Base-by-base conservation (phyloP, 1,140 invertebrate species). In the Phymastichus coffea region DNA sequence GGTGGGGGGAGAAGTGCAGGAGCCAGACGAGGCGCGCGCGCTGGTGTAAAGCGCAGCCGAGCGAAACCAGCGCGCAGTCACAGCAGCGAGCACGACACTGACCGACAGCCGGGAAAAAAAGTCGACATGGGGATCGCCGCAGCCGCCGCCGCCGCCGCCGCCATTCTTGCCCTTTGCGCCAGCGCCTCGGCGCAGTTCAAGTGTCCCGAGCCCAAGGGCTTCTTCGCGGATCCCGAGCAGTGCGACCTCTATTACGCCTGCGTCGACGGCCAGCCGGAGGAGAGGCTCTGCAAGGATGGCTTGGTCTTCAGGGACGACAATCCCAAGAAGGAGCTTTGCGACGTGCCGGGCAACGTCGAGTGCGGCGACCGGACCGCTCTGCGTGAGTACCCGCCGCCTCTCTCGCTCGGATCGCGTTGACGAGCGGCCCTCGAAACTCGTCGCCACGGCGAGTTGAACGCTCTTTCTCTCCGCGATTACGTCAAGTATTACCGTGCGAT, bases 191-290 rank as follows among this genome's bases (percentile, higher is more conserved):
- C 51, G 6, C 72, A 86, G 46, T 89, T 87, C 74, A 79, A 86
- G 62, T 92, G 90, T 68, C 89, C 89, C 2, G 85, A 88, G 53
- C 81, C 85, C 53, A 87, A 87, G 61, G 90, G 91, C 19, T 92
- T 83, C 75, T 93, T 87, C 77, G 81, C 89, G 1, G 89, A 93
- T 74, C 81, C 80, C 2, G 82, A 85, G 64, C 89, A 93, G 73
- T 93, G 92, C 73, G 92, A 94, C 77, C 83, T 91, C 33, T 93
- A 92, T 74, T 91, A 91, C 72, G 83, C 84, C 66, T 93, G 91
- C 77, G 76, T 81, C 47, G 85, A 88, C 73, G 85, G 85, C 66
- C 74, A 84, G 53, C 66, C 86, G 8, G 88, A 88, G 68, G 82
- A 88, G 63, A 86, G 84, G 63, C 76, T 92, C 4, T 93, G 92